Base-by-base conservation (phyloP, 2,113 vertebrate species). In the Upupa epops region DNA sequence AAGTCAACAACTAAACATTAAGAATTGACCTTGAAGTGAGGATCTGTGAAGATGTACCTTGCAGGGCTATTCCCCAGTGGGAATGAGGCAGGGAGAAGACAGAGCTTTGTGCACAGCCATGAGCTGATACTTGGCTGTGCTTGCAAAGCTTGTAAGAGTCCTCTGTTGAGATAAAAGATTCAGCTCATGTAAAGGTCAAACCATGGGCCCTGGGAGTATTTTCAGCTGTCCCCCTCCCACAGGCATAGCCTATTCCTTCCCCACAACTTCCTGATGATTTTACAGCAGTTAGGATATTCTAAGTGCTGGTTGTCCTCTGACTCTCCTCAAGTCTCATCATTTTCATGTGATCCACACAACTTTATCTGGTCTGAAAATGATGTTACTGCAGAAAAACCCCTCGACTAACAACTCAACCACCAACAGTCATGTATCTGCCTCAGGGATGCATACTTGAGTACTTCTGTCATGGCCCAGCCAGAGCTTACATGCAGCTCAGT, bases 161-260 rank as follows among this genome's bases (percentile, higher is more conserved):
- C 60, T 82, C 82, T 81, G n/a, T 34, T 34, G 49, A 78, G 77
- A 94, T 94, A 77, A 97, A 96, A 95, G 83, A 81, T 76, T 51
- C 60, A 51, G 54, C 83, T 84, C 89, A 60, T 75, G 32, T 36
- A 56, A 74, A 74, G 82, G 95, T 95, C 93, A 96, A 93, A 37
- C 14, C 17, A 16, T 9, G 20, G 91, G 34, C 76, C 89, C 63
- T 88, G 86, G 93, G 90, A 90, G 70, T 29, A 80, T 88, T 95
- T 94, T 78, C 85, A 77, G 59, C 82, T 77, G 25, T 87, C 18
- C 32, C 32, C 45, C 13, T 88, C 54, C 54, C 78, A 83, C 51
- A 78, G 68, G 19, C 82, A 66, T 36, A 83, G 64, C 22, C 20
- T 61, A 9, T 73, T 56, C 54, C 49, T 78, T 42, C 37, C 24